Percentiles rank a stretch among this genome's conserved stretches.
Evolutionary conservation across 2,888 invertebrate genomes (phyloP).

Genomic region (Lasioglossum malachurum): DNA sequence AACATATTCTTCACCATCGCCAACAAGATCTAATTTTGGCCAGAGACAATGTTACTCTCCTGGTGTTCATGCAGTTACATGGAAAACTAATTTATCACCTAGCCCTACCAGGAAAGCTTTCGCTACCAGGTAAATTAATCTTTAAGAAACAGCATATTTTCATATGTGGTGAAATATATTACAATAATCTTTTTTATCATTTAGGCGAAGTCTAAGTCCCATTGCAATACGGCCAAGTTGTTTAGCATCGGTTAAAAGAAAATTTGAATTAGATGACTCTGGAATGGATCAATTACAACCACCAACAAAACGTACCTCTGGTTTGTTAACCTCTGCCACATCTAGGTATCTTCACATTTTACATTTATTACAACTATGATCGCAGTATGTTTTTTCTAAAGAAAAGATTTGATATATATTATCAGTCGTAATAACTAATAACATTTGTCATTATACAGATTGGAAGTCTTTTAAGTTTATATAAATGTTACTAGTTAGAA

Average conservation of each 20-base stretch:
- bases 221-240: conserved; percentile 90
- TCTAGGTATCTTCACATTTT: conserved; percentile 75
- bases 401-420: not conserved
- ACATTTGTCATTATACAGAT: too few species aligned
- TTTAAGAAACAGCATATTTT: not conserved
- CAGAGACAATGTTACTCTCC: conserved; percentile 87
- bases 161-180: not conserved
- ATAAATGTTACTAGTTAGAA: too few species aligned
- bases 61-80: conserved; percentile 85
- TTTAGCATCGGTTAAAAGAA: conserved; percentile 87
- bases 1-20: conserved; percentile 88
- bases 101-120: conserved; percentile 94
- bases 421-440: not conserved
- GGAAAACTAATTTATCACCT: conserved; percentile 88
- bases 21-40: conserved; percentile 85
- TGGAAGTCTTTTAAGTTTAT: not conserved
- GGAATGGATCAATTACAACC: conserved; percentile 81
- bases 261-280: conserved; percentile 88
- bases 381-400: not conserved
- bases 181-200: conserved; percentile 42
- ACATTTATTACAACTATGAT: not conserved
- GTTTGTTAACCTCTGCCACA: conserved; percentile 81
- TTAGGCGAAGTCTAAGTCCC: conserved; percentile 93
- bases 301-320: conserved; percentile 82
- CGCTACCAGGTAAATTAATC: conserved; percentile 87